phyloP scores from a whole-genome alignment of 2,888 invertebrate species.

The Cosmia trapezina region DNA sequence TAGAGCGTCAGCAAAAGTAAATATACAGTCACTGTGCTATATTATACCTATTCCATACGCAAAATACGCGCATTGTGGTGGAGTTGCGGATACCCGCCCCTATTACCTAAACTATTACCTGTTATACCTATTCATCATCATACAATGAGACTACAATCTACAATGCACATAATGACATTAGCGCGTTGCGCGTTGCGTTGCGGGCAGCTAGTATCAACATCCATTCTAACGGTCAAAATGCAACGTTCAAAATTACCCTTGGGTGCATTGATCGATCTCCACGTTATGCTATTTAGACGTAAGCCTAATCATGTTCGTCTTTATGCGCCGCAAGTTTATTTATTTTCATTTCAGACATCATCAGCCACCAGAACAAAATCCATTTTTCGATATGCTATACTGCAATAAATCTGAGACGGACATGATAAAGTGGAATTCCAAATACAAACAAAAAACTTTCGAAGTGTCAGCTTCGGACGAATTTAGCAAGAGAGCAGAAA shows the following conservation, averaged over 20 bases:
- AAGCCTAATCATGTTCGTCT: background rate
- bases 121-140: background rate
- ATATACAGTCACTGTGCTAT: background rate
- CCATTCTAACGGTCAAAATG: no score
- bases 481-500: constrained; percentile 86
- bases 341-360: constrained; percentile 23
- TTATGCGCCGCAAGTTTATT: background rate
- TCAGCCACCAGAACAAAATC: constrained; percentile 68
- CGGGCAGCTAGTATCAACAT: constrained; percentile 6
- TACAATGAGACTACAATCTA: background rate
- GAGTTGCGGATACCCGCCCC: no score
- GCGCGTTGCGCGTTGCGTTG: background rate
- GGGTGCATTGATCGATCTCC: background rate
- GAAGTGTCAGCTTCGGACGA: constrained; percentile 87
- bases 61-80: no score
- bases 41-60: background rate
- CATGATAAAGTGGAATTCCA: constrained; percentile 88
- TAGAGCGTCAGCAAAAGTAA: background rate
- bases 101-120: no score
- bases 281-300: background rate
- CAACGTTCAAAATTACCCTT: background rate
- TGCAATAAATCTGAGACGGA: constrained; percentile 86
- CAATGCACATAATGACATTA: background rate
- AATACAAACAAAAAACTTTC: constrained; percentile 83
- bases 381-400: constrained; percentile 84